Percentiles rank a stretch among this genome's conserved stretches.
Evolutionary conservation across 2,113 vertebrate species (phyloP).

Genomic region (Perognathus longimembris): DNA sequence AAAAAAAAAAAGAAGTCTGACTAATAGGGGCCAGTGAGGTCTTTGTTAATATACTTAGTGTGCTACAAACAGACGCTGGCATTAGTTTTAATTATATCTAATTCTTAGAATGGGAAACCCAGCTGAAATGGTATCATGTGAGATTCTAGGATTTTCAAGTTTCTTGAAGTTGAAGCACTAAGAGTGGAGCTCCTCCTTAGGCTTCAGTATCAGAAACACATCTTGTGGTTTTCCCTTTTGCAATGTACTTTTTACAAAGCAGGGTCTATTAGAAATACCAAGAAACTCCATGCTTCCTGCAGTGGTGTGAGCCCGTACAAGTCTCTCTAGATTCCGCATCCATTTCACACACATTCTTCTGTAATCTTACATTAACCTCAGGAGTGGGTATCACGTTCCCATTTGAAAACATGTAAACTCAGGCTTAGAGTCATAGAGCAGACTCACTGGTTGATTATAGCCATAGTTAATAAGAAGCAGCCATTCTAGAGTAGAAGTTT

Average conservation of each 20-base stretch:
- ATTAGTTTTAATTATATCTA: not conserved
- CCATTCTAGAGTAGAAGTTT: not conserved
- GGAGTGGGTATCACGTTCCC: not conserved
- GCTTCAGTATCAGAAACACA: not conserved
- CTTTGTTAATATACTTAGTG: not conserved
- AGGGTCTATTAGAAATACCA: not conserved
- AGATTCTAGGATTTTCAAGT: not conserved
- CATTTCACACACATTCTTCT: not conserved
- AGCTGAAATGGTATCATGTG: not conserved
- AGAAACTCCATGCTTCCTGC: not conserved
- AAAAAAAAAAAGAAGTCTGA: not conserved
- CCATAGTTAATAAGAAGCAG: not conserved
- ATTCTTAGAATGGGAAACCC: not conserved
- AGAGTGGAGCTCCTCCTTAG: not conserved
- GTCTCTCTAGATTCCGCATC: not conserved
- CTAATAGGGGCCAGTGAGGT: not conserved
- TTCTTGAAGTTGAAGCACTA: not conserved
- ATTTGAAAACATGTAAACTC: not conserved
- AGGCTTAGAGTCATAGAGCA: not conserved
- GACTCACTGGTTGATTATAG: not conserved
- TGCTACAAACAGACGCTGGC: not conserved
- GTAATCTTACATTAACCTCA: not conserved
- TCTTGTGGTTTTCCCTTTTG: not conserved
- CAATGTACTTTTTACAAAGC: not conserved
- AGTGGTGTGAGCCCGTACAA: not conserved